These are phyloP conservation scores for Cephalopterus ornatus DNA, from an alignment of 2,113 vertebrate genomes.

Conservation along the genomic window DNA sequence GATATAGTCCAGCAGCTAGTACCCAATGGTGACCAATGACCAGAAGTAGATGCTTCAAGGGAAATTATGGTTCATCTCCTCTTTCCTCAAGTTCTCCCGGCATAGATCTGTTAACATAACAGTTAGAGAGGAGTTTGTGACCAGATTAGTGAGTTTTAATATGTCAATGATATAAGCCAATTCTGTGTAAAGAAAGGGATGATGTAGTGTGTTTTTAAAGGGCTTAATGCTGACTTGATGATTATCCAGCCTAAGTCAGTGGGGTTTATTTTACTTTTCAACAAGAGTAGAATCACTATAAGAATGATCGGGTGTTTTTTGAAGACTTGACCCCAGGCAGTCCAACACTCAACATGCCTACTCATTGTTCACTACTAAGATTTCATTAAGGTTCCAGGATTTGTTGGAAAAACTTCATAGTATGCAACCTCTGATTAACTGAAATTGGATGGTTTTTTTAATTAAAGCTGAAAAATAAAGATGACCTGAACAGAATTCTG, in stretches of 20 bases:
- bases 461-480: not conserved
- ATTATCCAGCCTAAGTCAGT: not conserved
- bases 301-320: not conserved
- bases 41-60: not conserved
- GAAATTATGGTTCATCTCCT: not conserved
- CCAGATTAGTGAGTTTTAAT: not conserved
- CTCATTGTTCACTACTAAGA: not conserved
- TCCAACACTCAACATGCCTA: not conserved
- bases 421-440: not conserved
- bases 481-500: not conserved
- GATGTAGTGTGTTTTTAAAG: not conserved
- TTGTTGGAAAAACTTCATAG: not conserved
- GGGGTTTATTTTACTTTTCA: not conserved
- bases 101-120: not conserved
- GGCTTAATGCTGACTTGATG: not conserved
- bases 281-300: not conserved
- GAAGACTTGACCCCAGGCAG: not conserved
- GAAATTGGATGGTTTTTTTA: not conserved
- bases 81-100: not conserved
- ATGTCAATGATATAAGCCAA: not conserved
- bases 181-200: not conserved
- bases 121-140: not conserved
- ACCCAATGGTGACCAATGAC: not conserved
- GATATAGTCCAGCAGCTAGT: not conserved
- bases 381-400: not conserved